These are phyloP conservation scores for Geotria australis DNA, from an alignment of 2,797 vertebrate genomes.

Conservation along the genomic window DNA sequence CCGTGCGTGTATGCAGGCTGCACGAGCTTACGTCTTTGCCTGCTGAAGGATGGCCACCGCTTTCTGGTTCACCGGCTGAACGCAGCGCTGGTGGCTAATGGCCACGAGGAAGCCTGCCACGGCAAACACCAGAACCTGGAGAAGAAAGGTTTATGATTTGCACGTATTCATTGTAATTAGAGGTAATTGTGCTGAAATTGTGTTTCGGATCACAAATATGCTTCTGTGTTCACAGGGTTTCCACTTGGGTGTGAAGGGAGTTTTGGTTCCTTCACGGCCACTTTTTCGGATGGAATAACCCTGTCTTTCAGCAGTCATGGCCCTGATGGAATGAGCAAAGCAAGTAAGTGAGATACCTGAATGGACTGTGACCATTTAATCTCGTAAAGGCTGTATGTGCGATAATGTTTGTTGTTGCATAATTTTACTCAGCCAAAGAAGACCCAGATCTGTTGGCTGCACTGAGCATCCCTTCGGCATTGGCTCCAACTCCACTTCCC, in stretches of 20 bases:
- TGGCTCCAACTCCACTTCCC: conserved; percentile 7
- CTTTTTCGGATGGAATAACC: conserved; percentile 36
- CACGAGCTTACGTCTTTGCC: conserved; percentile 27
- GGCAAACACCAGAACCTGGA: too few species aligned
- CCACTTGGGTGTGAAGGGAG: conserved; percentile 3
- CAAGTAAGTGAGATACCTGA: neutral
- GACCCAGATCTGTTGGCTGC: conserved; percentile 8
- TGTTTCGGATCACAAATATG: too few species aligned
- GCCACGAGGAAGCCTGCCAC: too few species aligned
- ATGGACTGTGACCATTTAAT: neutral
- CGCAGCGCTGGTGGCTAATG: too few species aligned
- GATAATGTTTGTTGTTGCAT: neutral
- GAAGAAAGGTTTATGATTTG: too few species aligned
- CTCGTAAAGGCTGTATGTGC: neutral
- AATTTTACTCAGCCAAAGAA: neutral
- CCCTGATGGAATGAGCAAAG: conserved; percentile 12
- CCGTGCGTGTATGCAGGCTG: conserved; percentile 16
- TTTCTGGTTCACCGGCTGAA: conserved; percentile 28
- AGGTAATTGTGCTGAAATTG: too few species aligned
- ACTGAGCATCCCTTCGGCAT: conserved; percentile 14
- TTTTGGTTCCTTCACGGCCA: conserved; percentile 41
- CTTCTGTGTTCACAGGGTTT: too few species aligned
- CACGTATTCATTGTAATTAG: too few species aligned
- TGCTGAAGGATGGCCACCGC: conserved; percentile 45
- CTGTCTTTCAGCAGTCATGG: conserved; percentile 44